Evolutionary conservation across 2,888 invertebrate species (phyloP), one percentile per base, ranked within the genome.

Genomic region (Orthonevra nobilis): DNA sequence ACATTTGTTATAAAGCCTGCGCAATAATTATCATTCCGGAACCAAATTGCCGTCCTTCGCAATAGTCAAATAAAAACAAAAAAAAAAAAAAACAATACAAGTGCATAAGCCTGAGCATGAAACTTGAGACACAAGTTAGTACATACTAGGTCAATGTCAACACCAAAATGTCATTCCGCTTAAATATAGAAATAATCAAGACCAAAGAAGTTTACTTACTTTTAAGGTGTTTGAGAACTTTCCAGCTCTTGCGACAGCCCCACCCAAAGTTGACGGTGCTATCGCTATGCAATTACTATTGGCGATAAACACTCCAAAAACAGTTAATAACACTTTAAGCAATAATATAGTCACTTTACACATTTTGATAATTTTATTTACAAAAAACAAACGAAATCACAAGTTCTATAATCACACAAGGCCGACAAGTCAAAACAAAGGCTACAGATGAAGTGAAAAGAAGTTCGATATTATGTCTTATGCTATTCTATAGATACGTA

Each of bases 211-310:
- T 12, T 26, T 32, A 85, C 88, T 86, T 81, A 89, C 89, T 87
- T 88, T 89, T 73, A 89, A 83, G 38, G 86, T 84, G 77, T 88
- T 89, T 40, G 89, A 89, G 44, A 89, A 69, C 83, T 88, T 88
- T 10, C 88, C 89, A 64, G 89, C 89, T 81, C 87, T 84, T 1
- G 88, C 88, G 30, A 89, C 86, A n/a, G 89, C 87, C 26, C 87
- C 88, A 48, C 89, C 88, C 82, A 89, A 87, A 28, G 89, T 89
- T 17, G 88, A 87, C 30, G 89, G 89, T n/a, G 89, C 88, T 61
- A 88, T 87, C 58, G 88, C 88, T 68, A 88, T 86, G 52, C 63
- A 81, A 69, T 81, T 44, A 40, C 66, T 68, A 36, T 61, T 61
- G 6, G 30, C 56, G 48, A 73, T 68, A 52, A 79, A 66, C 42